These are phyloP conservation scores for Papilio machaon DNA, from an alignment of 1,140 invertebrate species.

Conservation along the genomic window DNA sequence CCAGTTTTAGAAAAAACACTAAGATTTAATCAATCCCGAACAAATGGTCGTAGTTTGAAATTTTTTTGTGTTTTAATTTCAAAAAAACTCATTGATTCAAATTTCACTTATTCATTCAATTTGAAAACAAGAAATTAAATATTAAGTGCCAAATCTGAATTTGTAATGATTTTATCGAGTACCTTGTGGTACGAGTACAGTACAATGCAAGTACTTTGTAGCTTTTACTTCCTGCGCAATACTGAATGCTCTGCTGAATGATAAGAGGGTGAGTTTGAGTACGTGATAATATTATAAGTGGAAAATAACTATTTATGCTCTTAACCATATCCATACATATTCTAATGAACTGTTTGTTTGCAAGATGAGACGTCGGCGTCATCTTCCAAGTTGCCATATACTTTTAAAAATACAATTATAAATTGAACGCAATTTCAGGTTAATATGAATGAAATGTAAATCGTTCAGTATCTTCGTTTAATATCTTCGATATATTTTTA, in stretches of 20 bases:
- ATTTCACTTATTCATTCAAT: too few relatives aligned
- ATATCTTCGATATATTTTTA: too few relatives aligned
- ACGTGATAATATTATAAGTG: background rate
- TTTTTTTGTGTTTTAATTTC: too few relatives aligned
- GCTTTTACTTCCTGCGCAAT: conserved; percentile 6
- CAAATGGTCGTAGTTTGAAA: too few relatives aligned
- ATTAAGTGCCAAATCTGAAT: background rate
- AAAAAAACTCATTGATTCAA: too few relatives aligned
- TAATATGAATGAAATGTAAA: too few relatives aligned
- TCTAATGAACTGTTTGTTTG: background rate
- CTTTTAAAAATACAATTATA: background rate
- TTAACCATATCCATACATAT: background rate
- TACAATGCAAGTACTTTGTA: background rate
- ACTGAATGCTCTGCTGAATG: background rate
- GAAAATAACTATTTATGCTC: background rate
- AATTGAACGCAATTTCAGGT: background rate
- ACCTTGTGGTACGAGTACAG: background rate
- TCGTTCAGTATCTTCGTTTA: background rate
- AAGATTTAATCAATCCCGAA: too few relatives aligned
- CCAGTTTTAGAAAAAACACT: too few relatives aligned
- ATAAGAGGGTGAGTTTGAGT: background rate
- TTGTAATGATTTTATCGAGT: background rate
- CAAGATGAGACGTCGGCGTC: background rate
- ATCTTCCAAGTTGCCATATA: background rate
- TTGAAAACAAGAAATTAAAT: too few relatives aligned